Percentiles rank a stretch among this genome's conserved stretches.
phyloP scores from a whole-genome alignment of 2,888 invertebrate genomes.

The Conops quadrifasciatus region DNA sequence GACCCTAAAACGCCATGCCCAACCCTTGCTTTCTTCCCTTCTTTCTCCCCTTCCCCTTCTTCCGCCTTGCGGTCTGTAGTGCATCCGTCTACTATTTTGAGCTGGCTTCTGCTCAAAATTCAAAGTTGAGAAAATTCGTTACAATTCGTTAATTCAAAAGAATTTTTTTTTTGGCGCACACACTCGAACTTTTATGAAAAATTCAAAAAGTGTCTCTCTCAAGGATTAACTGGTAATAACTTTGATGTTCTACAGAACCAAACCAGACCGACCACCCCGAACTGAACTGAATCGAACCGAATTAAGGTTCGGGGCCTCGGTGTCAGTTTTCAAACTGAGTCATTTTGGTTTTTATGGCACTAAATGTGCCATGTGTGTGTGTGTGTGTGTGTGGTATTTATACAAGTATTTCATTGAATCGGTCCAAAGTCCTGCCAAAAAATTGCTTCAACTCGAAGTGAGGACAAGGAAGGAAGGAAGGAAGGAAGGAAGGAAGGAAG shows the following conservation, averaged over 20 bases:
- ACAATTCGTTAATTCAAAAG: constrained; percentile 43
- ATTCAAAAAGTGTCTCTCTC: constrained; percentile 36
- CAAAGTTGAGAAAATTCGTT: constrained; percentile 38
- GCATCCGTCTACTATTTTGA: background rate
- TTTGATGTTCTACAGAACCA: constrained; percentile 39
- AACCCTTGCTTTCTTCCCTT: background rate
- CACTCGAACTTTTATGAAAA: constrained; percentile 20
- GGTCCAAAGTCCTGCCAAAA: constrained; percentile 43
- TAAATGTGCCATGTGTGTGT: constrained; percentile 5
- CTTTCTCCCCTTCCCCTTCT: background rate
- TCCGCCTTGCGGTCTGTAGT: background rate
- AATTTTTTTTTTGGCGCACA: constrained; percentile 40
- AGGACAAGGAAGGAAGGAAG: background rate
- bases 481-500: background rate
- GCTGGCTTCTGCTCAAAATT: constrained; percentile 22
- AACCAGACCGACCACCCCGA: constrained; percentile 13
- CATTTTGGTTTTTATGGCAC: background rate
- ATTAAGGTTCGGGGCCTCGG: background rate
- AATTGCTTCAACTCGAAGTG: constrained; percentile 36
- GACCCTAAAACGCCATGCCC: constrained; percentile 6
- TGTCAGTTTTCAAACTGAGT: too few relatives aligned
- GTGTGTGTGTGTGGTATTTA: constrained; percentile 29
- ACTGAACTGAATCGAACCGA: background rate
- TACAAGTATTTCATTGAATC: constrained; percentile 42
- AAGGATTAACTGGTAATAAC: constrained; percentile 43